These are phyloP conservation scores for Urocolius indicus DNA, from an alignment of 2,113 vertebrate species.

Conservation along the genomic window DNA sequence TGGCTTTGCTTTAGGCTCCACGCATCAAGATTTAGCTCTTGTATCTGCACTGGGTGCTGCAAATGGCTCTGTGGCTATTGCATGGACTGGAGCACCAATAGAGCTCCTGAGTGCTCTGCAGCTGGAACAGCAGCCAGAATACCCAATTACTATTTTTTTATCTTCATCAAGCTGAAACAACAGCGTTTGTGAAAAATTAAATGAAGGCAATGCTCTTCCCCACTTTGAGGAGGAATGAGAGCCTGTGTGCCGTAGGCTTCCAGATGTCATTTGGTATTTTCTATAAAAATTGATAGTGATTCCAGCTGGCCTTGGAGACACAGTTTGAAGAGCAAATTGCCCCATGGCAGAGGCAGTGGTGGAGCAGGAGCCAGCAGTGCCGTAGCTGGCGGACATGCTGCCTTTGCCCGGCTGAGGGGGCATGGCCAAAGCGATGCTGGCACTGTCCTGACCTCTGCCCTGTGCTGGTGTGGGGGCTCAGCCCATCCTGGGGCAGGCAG, in stretches of 20 bases:
- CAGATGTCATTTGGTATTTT: conserved; percentile 33
- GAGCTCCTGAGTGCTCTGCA: neutral
- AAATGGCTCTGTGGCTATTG: neutral
- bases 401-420: neutral
- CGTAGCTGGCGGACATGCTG: neutral
- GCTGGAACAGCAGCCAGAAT: neutral
- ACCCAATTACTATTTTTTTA: neutral
- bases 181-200: conserved; percentile 27
- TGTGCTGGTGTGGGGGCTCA: neutral
- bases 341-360: neutral
- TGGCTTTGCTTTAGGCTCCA: neutral
- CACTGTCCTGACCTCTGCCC: neutral
- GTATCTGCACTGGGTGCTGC: neutral
- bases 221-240: neutral
- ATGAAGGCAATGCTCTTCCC: neutral
- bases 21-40: neutral
- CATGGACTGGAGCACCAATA: neutral
- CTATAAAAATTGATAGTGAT: conserved; percentile 32
- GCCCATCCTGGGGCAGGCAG: neutral
- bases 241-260: conserved; percentile 1
- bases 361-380: neutral
- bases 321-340: neutral
- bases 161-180: neutral
- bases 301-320: conserved; percentile 29
- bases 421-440: fast-evolving